Base-by-base conservation (phyloP, 2,888 invertebrate species). In the Caenorhabditis zanzibari region DNA sequence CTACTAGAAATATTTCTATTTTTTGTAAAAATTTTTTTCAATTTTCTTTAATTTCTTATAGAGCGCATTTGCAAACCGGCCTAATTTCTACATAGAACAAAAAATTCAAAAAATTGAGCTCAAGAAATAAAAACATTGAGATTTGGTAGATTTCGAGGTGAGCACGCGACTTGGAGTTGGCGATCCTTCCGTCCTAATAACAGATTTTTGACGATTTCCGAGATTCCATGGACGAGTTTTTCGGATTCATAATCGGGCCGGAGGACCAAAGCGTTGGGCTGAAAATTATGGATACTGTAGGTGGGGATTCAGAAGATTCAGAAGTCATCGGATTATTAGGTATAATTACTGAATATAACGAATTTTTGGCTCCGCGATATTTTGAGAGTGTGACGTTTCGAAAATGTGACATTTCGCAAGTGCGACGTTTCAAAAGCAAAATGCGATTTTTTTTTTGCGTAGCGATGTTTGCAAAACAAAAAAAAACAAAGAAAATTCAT, bases 151-250 rank as follows among this genome's bases (percentile, higher is more conserved):
- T 71, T 63, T 4, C 26, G 35, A 2, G 35, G 56, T 4, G 79
- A 47, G 35, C 58, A 64, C 3, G 47, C 58, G 24, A 73, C 73
- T 41, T 84, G 75, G 38, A 88, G 59, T 68, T 89, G 87, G 12
- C 80, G 79, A 47, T 87, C 74, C 58, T 77, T 49, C 22, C 86
- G 81, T 6, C 89, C 89, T 0, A 89, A 69, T 12, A 90, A 68
- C 59, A 85, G 87, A 59, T 88, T 88, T 75, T 89, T 90, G 49
- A 90, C 68, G 16, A 88, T 73, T 75, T 90, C 90, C 26, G 90
- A 66, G 26, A 90, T 28, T 38, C 89, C 88, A 26, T 88, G 85
- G 12, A 73, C 71, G 28, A 85, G 44, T 47, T 69, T 77, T 32
- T 74, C 74, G 0, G 71, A 64, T 64, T 69, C 74, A 14, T 56